Evolutionary conservation across 2,888 invertebrate genomes (phyloP), one percentile per base, ranked within the genome.

Genomic region (Apeira syringaria): DNA sequence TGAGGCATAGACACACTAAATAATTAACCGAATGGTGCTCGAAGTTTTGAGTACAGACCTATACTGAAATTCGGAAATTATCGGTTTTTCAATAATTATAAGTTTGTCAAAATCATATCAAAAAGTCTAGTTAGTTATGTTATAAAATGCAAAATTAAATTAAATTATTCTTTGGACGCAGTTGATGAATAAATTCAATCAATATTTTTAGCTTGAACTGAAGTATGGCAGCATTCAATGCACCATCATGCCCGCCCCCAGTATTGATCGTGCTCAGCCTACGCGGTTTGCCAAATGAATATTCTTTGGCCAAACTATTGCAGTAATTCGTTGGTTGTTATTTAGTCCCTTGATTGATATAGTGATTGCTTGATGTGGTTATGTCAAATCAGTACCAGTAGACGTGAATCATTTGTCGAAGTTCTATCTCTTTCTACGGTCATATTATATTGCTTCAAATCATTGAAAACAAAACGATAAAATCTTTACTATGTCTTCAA

Each of bases 331-430:
- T 60, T 15, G 15, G 15, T 15, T 4, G 69, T 70, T 74, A 64
- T 64, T 60, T n/a, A n/a, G n/a, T n/a, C n/a, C n/a, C n/a, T n/a
- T n/a, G n/a, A n/a, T n/a, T 68, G 69, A 56, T 62, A 61, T 62
- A 59, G 67, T 72, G 71, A 73, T 64, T 64, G 67, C 50, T 45
- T 34, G 26, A 35, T 52, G 60, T 61, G 15, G 72, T 80, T 70
- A 79, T 81, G 79, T 80, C 78, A 82, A 74, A 72, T 70, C 68
- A 64, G 66, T 77, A 72, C 70, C 68, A 64, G 66, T 77, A 64
- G 61, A 75, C 76, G 84, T 84, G 80, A 84, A 81, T 80, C 69
- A 79, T 74, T 76, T 75, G 74, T 80, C 78, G 76, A 69, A 66
- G n/a, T n/a, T n/a, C n/a, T n/a, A n/a, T n/a, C n/a, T n/a, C n/a